Evolutionary conservation across 2,888 invertebrate genomes (phyloP), one percentile per base, ranked within the genome.

Genomic region (Lepidocyrtinus sp.): DNA sequence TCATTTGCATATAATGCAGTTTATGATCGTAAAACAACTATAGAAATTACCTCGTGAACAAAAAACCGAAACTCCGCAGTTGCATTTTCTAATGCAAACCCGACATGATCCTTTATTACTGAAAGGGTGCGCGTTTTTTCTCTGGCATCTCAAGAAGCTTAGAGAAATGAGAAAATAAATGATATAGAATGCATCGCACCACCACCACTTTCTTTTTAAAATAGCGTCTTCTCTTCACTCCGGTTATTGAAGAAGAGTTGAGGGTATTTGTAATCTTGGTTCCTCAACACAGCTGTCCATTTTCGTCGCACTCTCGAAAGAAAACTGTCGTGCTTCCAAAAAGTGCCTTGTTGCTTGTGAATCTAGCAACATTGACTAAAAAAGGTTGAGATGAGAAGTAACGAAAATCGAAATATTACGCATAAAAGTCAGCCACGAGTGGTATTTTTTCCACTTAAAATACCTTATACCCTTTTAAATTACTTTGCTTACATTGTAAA

Each of bases 281-380:
- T 46, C 67, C 67, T 63, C 45, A 72, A 63, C 62, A 17, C 71
- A 72, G 71, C 67, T 72, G 70, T 63, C 75, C 24, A 24, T 12
- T 36, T 63, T 24, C 63, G 68, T 70, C 70, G 19, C 63, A 61
- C 61, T 62, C 61, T 36, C n/a, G 55, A 9, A 15, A 55, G 55
- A 55, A 55, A 36, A 17, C 36, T 70, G 25, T 50, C 63, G n/a
- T 69, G 67, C 5, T 67, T 62, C 69, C n/a, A 64, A 70, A 5
- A 36, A 70, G 77, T 71, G 77, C 45, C 75, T 67, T 59, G 55
- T 5, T 12, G 55, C 55, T 36, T 12, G 7, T n/a, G n/a, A n/a
- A n/a, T n/a, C n/a, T n/a, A n/a, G n/a, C n/a, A n/a, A n/a, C n/a
- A n/a, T n/a, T n/a, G n/a, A n/a, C n/a, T n/a, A n/a, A n/a, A n/a